Base-by-base conservation (phyloP, 2,888 invertebrate species). In the Ichneumon xanthorius region DNA sequence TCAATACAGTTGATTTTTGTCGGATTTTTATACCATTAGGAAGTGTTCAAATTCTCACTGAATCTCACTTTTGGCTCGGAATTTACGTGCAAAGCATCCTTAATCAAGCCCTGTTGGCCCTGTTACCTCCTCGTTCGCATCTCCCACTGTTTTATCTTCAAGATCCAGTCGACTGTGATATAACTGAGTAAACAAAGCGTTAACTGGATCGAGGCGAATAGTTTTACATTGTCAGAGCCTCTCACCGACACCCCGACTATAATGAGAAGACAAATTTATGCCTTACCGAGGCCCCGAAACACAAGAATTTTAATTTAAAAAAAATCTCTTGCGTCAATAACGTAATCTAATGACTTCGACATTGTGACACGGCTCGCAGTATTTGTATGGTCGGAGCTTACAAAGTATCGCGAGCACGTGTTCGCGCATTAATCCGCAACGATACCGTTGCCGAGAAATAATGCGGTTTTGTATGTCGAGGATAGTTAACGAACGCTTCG, bases 51-150 rank as follows among this genome's bases (percentile, higher is more conserved):
- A 4, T 33, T 33, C 5, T 33, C 33, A 33, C 33, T 33, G 33
- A 5, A 33, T 33, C 33, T 33, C 33, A 33, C 33, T 33, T 33
- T 33, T 33, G 4, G 33, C 33, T 5, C 4, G 4, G 33, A 5
- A 33, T 33, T 4, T 33, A 33, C 33, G 33, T 5, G 4, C 5
- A 4, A 33, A 33, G 33, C 5, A 33, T 73, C 6, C 33, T 33
- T 78, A 72, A 72, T 72, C 19, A n/a, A 55, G 37, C 37, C 26
- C 26, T n/a, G 37, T 55, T 37, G 70, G 33, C 70, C 30, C 40
- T 72, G 19, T 37, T 55, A 9, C n/a, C 6, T 14, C 19, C 4
- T 26, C 61, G 11, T 0, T 58, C 48, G 30, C 4, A 63, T 30
- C 63, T 14, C 63, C 14, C 48, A 19, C 61, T 63, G 14, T 19